Evolutionary conservation across 37 sponge, comb jelly and placozoan species (phyloP).

Genomic region (Beroe forskalii): DNA sequence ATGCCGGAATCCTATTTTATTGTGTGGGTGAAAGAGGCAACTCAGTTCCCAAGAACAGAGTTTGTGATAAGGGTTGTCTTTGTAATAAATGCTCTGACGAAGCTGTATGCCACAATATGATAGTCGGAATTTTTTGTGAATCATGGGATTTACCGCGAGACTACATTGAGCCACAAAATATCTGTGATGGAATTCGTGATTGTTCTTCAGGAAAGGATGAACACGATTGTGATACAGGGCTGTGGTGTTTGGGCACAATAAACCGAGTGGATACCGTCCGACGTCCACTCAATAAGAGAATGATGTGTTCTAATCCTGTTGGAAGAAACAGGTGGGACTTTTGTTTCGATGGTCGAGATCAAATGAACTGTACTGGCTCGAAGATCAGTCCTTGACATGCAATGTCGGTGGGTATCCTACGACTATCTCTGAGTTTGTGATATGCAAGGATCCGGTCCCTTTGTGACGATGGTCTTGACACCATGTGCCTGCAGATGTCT

Average conservation of each 20-base stretch:
- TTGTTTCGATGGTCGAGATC: not conserved
- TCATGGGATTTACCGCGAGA: not conserved
- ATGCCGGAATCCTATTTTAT: no score
- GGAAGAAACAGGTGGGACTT: not conserved
- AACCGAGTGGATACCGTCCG: not conserved
- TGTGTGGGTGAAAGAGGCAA: not conserved
- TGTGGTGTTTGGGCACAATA: not conserved
- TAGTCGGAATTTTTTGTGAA: not conserved
- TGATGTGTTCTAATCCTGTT: not conserved
- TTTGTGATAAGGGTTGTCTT: not conserved
- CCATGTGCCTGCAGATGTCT: not conserved
- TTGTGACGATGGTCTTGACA: not conserved
- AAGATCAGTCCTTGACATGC: not conserved
- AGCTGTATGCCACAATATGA: not conserved
- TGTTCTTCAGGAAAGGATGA: not conserved
- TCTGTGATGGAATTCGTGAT: not conserved
- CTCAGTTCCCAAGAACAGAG: not conserved
- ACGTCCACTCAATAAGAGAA: not conserved
- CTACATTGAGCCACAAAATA: not conserved
- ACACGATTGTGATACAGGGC: not conserved
- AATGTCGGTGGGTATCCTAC: constrained; percentile 1
- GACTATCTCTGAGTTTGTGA: not conserved
- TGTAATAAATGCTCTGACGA: constrained; percentile 5
- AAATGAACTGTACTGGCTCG: constrained; percentile 41
- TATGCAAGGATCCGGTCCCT: not conserved